Conservation (phyloP, 2,888 invertebrate species). For the Antheraea yamamai region DNA sequence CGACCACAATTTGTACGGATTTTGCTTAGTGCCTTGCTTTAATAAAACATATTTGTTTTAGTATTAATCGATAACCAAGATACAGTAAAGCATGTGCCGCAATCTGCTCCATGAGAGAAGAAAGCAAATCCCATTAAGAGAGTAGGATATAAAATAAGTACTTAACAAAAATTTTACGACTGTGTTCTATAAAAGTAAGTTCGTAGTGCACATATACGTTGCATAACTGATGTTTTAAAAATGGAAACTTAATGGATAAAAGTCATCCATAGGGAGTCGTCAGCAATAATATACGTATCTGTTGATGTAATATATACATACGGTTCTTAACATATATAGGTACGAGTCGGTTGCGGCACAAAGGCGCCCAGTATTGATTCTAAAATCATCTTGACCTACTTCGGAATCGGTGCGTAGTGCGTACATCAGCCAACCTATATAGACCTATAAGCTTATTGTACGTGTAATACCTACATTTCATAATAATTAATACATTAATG, state of each 20-base stretch:
- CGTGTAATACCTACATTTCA: conserved; percentile 14
- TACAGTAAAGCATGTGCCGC: not conserved
- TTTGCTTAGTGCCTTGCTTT: too few relatives aligned
- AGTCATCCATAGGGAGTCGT: not conserved
- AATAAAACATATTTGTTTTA: too few relatives aligned
- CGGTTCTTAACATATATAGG: conserved; percentile 10
- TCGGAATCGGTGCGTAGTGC: conserved; percentile 26
- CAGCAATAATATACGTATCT: not conserved
- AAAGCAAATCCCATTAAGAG: not conserved
- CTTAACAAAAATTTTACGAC: not conserved
- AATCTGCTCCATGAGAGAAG: not conserved
- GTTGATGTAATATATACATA: not conserved
- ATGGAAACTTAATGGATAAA: not conserved
- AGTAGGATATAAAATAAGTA: not conserved
- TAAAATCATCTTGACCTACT: conserved; percentile 49
- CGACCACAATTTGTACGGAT: too few relatives aligned
- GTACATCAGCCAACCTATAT: conserved; percentile 26
- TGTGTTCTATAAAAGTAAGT: not conserved
- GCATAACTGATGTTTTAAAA: not conserved
- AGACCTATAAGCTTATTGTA: conserved; percentile 13
- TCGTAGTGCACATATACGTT: not conserved
- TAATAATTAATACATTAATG: not conserved
- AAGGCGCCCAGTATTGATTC: conserved; percentile 41
- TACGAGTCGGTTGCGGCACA: conserved; percentile 19
- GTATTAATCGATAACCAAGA: too few relatives aligned